Base-by-base conservation (phyloP, 2,113 vertebrate species). In the Tauraco erythrolophus region DNA sequence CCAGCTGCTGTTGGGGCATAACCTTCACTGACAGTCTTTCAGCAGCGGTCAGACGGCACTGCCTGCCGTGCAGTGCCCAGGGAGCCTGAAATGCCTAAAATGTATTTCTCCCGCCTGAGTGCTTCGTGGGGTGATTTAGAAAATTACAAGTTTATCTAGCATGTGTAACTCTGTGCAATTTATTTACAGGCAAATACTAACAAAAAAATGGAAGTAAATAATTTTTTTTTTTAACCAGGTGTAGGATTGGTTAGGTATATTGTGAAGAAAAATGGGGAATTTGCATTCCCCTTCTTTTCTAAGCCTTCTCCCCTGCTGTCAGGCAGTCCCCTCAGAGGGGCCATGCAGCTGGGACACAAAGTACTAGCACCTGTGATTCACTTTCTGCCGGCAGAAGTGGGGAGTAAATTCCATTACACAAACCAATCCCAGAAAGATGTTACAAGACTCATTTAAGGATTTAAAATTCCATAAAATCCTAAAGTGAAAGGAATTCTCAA, bases 21-120 rank as follows among this genome's bases (percentile, higher is more conserved):
- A 7, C 14, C 45, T 45, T 28, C 0, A 2, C 22, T 41, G 69
- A 15, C 0, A n/a, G 0, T 11, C 33, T 72, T 77, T 58, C 56
- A 37, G 46, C 39, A 45, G 53, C 56, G 35, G 39, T 7, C 33
- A 54, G 62, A 12, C 31, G 12, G 28, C 7, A 3, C 51, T 62
- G 68, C 48, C 21, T 23, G 39, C 41, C n/a, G 31, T 27, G 60
- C 0, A 1, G 4, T 62, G 48, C n/a, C 33, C n/a, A 6, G 1
- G 6, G 12, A n/a, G 18, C 10, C 61, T 43, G 53, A 51, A 71
- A 79, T 5, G 4, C 10, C 10, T 9, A 66, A 66, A 68, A 15
- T 2, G 2, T 4, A 19, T 6, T 68, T 61, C 39, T 68, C 15
- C 28, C 1, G 1, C 19, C 39, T 11, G 25, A 58, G 17, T 7